These are phyloP conservation scores for Myzus persicae DNA, from an alignment of 1,140 invertebrate species.

Conservation along the genomic window DNA sequence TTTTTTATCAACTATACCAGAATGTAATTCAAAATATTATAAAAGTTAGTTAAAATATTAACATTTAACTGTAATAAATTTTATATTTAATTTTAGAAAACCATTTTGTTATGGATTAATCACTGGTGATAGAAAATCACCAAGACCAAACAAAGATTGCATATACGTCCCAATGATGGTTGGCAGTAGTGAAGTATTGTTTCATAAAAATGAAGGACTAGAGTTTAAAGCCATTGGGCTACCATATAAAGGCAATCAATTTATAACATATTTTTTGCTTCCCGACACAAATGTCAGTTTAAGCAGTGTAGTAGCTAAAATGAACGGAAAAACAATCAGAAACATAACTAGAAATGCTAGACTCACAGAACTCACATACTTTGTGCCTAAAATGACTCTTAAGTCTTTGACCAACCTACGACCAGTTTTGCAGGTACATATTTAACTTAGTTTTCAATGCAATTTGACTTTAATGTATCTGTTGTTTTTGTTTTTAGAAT, in stretches of 20 bases:
- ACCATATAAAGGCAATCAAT: constrained; percentile 74
- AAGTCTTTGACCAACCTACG: constrained; percentile 69
- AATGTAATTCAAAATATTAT: constrained; percentile 64
- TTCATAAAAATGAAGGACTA: constrained; percentile 67
- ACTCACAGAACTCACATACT: constrained; percentile 65
- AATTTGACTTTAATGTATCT: background rate
- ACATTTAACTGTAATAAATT: constrained; percentile 26
- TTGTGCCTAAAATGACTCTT: constrained; percentile 75
- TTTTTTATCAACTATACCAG: constrained; percentile 71
- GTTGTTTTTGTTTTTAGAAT: constrained; percentile 59
- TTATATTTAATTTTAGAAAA: constrained; percentile 64
- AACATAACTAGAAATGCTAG: constrained; percentile 67
- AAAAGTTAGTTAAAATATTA: constrained; percentile 4
- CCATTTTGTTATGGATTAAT: constrained; percentile 65
- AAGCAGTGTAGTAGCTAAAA: constrained; percentile 65
- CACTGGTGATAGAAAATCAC: constrained; percentile 62
- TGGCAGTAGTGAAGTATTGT: constrained; percentile 69
- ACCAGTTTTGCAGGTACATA: constrained; percentile 63
- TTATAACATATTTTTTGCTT: constrained; percentile 76
- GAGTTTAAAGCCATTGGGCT: constrained; percentile 73
- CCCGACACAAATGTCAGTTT: constrained; percentile 66
- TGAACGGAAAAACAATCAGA: constrained; percentile 67
- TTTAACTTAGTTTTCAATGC: background rate
- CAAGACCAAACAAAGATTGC: constrained; percentile 64
- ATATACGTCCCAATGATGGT: constrained; percentile 74